Percentiles rank a stretch among this genome's conserved stretches.
Conservation (phyloP, 2,888 invertebrate genomes). For the Trichopria drosophilae region DNA sequence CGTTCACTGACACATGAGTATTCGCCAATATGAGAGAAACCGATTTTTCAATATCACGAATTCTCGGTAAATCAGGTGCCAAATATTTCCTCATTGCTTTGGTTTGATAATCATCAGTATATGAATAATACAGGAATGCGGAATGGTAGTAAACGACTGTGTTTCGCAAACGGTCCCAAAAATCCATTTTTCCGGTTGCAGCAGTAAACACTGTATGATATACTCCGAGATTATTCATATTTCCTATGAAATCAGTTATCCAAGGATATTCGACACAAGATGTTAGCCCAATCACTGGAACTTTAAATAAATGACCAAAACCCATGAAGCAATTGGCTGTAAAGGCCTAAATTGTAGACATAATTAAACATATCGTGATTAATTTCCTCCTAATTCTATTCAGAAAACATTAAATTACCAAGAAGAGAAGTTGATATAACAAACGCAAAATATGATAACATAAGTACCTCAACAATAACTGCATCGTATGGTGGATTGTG, state of each 20-base stretch:
- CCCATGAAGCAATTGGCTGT: slow-evolving; percentile 41
- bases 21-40: slow-evolving; percentile 61
- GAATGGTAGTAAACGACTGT: slow-evolving; percentile 27
- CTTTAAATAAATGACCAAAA: slow-evolving; percentile 38
- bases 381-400: no score
- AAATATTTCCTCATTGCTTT: slow-evolving; percentile 41
- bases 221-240: slow-evolving; percentile 40
- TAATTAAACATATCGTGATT: no score
- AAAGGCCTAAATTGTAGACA: neutral
- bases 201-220: slow-evolving; percentile 30
- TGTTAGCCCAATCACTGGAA: slow-evolving; percentile 37
- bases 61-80: slow-evolving; percentile 47
- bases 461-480: slow-evolving; percentile 46
- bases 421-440: no score
- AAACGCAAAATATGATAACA: no score
- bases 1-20: slow-evolving; percentile 59
- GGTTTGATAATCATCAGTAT: no score
- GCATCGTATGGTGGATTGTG: slow-evolving; percentile 46
- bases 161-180: slow-evolving; percentile 37
- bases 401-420: no score
- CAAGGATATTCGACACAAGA: slow-evolving; percentile 39
- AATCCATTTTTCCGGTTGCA: slow-evolving; percentile 29
- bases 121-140: slow-evolving; percentile 34
- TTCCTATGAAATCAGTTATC: slow-evolving; percentile 37
- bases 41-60: slow-evolving; percentile 57